Percentiles rank a stretch among this genome's conserved stretches.
Evolutionary conservation across 2,888 invertebrate species (phyloP).

Genomic region (Branchipolynoe longqiensis): DNA sequence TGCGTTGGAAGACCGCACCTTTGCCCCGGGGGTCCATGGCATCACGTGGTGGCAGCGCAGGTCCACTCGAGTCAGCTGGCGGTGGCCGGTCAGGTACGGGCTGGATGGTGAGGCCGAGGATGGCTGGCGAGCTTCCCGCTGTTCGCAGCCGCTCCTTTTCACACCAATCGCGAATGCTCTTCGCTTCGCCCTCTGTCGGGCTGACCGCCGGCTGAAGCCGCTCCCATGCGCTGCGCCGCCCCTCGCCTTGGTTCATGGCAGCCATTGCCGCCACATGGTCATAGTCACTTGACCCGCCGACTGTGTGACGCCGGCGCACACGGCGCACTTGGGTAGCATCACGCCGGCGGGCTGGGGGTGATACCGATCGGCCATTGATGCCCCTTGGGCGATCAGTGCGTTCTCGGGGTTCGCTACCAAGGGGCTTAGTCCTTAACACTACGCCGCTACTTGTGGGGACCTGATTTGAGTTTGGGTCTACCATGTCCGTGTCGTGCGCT

Average conservation of each 20-base stretch:
- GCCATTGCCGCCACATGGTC: conserved; percentile 84
- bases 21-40: background rate
- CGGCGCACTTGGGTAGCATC: conserved; percentile 46
- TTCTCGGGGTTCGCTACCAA: background rate
- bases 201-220: conserved; percentile 77
- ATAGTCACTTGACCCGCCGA: conserved; percentile 95
- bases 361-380: conserved; percentile 58
- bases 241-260: conserved; percentile 61
- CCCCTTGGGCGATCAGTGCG: background rate
- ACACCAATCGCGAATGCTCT: conserved; percentile 76
- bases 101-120: conserved; percentile 49
- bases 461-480: background rate
- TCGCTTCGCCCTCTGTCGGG: conserved; percentile 63
- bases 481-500: background rate
- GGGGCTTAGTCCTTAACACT: background rate
- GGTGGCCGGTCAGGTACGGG: conserved; percentile 22
- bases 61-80: background rate
- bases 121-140: conserved; percentile 63
- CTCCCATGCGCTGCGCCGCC: conserved; percentile 78
- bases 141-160: conserved; percentile 83
- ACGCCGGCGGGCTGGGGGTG: conserved; percentile 66
- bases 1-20: background rate
- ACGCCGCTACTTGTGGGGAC: background rate
- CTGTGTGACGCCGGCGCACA: conserved; percentile 90
- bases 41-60: background rate